These are phyloP conservation scores for Drosophila dunni DNA, from an alignment of 1,140 invertebrate species.

Conservation along the genomic window DNA sequence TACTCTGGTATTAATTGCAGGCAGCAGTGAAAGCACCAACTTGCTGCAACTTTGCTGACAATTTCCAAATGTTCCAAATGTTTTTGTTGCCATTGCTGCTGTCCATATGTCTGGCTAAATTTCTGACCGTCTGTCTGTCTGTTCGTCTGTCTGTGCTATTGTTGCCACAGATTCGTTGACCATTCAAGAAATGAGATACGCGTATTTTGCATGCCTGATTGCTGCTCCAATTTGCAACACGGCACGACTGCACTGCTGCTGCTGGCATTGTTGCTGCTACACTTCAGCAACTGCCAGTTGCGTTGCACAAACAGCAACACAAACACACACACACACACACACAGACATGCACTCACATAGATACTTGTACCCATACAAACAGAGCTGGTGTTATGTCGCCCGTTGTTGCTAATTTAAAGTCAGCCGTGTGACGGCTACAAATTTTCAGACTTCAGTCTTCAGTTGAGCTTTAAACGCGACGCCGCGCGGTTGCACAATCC, in stretches of 20 bases:
- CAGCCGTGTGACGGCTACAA: constrained; percentile 42
- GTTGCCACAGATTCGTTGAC: constrained; percentile 22
- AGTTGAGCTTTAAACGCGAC: constrained; percentile 63
- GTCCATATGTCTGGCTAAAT: too few species aligned
- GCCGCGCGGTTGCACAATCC: constrained; percentile 55
- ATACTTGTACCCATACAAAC: background rate
- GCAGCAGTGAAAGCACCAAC: constrained; percentile 35
- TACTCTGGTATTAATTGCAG: constrained; percentile 36
- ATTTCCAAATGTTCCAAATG: constrained; percentile 17
- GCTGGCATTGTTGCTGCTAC: constrained; percentile 52
- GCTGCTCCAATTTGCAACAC: constrained; percentile 48
- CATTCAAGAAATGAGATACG: constrained; percentile 45
- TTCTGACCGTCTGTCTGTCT: too few species aligned
- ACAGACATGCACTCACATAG: constrained; percentile 10
- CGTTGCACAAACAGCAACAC: constrained; percentile 60
- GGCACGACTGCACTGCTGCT: constrained; percentile 23
- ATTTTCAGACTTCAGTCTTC: constrained; percentile 43
- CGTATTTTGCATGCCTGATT: constrained; percentile 51
- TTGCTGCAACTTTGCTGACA: constrained; percentile 37
- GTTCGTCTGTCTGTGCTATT: background rate
- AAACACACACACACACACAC: constrained; percentile 18
- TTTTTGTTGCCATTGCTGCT: background rate
- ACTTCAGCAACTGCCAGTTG: constrained; percentile 62
- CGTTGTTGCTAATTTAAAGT: constrained; percentile 53
- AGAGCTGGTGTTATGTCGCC: constrained; percentile 38